Evolutionary conservation across 2,797 vertebrate species (phyloP).

Genomic region (Sebastiscus albofasciatus): DNA sequence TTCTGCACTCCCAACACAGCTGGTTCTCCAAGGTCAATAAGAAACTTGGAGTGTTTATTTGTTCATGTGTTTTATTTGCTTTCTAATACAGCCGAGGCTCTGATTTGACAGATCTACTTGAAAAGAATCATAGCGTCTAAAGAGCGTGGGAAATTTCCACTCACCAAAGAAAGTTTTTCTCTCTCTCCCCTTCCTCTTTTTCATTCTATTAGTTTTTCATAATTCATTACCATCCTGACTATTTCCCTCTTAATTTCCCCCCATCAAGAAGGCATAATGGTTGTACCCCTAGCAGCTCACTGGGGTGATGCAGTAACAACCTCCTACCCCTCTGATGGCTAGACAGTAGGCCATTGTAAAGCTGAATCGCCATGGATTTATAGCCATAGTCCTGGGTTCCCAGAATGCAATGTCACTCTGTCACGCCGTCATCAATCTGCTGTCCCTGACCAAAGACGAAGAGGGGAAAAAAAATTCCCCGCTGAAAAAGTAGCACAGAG

Average conservation of each 20-base stretch:
- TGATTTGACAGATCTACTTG: slow-evolving; percentile 70
- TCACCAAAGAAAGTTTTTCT: slow-evolving; percentile 36
- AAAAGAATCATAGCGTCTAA: slow-evolving; percentile 63
- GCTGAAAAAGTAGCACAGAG: slow-evolving; percentile 59
- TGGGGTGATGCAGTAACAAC: slow-evolving; percentile 69
- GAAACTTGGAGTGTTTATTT: slow-evolving; percentile 76
- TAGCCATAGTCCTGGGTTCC: slow-evolving; percentile 71
- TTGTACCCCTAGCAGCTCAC: slow-evolving; percentile 61
- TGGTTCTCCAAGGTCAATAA: slow-evolving; percentile 73
- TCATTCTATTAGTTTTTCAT: slow-evolving; percentile 64
- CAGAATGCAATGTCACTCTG: slow-evolving; percentile 82
- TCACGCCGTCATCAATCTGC: slow-evolving; percentile 76
- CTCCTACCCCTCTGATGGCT: slow-evolving; percentile 68
- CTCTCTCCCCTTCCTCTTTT: slow-evolving; percentile 18
- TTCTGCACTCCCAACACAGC: slow-evolving; percentile 72
- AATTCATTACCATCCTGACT: slow-evolving; percentile 56
- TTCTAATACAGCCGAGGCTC: slow-evolving; percentile 61
- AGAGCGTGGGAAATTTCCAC: slow-evolving; percentile 73
- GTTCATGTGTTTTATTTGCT: slow-evolving; percentile 74
- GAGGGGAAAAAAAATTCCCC: slow-evolving; percentile 7
- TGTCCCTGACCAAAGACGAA: slow-evolving; percentile 59
- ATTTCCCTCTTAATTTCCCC: slow-evolving; percentile 49
- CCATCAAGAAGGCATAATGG: slow-evolving; percentile 36
- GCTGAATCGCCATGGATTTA: slow-evolving; percentile 79
- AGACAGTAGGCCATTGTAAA: slow-evolving; percentile 82